Conservation (phyloP, 1,140 invertebrate genomes). For the Brachionus paranguensis region DNA sequence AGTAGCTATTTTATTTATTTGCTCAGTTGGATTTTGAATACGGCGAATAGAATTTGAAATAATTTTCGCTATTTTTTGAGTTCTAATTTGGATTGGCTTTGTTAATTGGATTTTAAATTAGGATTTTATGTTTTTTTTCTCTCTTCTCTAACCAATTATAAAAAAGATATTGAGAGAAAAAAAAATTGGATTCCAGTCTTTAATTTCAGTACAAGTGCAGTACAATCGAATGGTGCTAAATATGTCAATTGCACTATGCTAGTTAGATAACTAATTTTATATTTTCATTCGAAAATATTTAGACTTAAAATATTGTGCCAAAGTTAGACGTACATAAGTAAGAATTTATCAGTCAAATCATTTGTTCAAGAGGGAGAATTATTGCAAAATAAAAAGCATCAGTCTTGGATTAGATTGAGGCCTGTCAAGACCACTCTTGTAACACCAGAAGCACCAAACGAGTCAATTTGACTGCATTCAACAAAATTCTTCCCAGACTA, state of each 20-base stretch:
- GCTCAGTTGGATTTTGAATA: background rate
- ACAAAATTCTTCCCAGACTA: too few species aligned
- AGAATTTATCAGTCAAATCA: too few species aligned
- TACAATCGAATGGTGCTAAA: background rate
- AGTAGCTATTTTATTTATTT: conserved; percentile 36
- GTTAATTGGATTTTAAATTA: background rate
- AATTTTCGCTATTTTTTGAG: background rate
- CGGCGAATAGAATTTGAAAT: background rate
- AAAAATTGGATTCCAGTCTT: background rate
- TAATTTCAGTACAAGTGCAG: background rate
- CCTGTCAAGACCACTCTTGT: too few species aligned
- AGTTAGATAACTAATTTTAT: background rate
- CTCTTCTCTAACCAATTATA: background rate
- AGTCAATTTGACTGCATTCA: too few species aligned
- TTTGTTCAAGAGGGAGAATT: background rate
- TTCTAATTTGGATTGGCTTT: background rate
- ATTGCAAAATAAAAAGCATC: background rate
- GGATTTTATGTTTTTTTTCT: background rate
- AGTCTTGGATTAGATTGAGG: too few species aligned
- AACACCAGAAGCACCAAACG: too few species aligned
- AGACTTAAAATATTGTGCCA: background rate
- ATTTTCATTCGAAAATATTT: background rate
- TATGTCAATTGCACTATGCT: conserved; percentile 1
- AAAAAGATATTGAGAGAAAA: background rate
- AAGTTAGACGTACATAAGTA: too few species aligned